Percentiles rank a stretch among this genome's conserved stretches.
Conservation (phyloP, 2,888 invertebrate genomes). For the Bimastos eiseni region DNA sequence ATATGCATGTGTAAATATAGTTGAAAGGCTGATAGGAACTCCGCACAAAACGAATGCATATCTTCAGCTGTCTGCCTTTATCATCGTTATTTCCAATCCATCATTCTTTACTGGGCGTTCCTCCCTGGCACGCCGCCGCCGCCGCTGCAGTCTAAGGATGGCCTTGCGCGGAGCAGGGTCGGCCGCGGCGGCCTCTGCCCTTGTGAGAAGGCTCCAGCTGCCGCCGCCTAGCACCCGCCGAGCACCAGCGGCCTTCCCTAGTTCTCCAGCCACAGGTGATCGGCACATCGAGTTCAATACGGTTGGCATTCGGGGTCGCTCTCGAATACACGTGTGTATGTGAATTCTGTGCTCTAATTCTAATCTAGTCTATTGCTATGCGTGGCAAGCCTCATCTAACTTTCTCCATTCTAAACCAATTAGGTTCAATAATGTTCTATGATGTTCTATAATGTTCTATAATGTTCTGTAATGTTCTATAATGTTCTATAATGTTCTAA, state of each 20-base stretch:
- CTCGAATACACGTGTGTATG: not conserved
- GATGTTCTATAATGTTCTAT: no score
- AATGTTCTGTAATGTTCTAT: no score
- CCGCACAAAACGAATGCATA: not conserved
- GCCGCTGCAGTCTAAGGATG: not conserved
- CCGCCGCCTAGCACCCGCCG: not conserved
- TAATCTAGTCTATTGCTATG: no score
- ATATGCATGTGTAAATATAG: constrained; percentile 13
- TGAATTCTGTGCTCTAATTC: no score
- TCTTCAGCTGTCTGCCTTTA: constrained; percentile 2
- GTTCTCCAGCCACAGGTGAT: not conserved
- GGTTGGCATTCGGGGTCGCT: not conserved
- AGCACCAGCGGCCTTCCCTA: not conserved
- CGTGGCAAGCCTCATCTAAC: no score
- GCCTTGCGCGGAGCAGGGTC: not conserved
- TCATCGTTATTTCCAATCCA: constrained; percentile 16
- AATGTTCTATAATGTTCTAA: no score
- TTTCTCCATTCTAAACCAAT: no score
- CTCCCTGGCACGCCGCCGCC: not conserved
- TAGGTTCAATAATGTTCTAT: no score
- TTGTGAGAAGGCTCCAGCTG: not conserved
- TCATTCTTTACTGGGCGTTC: constrained; percentile 18
- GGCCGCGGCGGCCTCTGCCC: not conserved
- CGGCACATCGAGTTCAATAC: constrained; percentile 13
- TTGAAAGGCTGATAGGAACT: not conserved